These are phyloP conservation scores for Tichodroma muraria DNA, from an alignment of 2,113 vertebrate genomes.

Conservation along the genomic window DNA sequence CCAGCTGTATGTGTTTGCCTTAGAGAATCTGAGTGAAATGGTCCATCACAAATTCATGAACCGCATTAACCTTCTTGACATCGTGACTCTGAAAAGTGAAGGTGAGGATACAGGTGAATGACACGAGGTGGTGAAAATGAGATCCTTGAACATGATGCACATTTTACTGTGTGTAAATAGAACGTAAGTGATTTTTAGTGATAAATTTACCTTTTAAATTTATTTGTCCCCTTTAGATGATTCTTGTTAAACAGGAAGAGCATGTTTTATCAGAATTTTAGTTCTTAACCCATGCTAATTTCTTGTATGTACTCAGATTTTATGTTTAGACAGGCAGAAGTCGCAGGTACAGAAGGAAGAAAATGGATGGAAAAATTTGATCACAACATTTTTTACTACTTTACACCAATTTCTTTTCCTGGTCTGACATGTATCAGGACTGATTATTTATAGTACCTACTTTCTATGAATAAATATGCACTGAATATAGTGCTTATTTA, in stretches of 20 bases:
- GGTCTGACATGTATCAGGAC: neutral
- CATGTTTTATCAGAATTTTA: neutral
- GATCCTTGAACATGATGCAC: neutral
- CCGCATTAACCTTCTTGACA: conserved; percentile 23
- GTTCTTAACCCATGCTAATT: neutral
- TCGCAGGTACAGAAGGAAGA: neutral
- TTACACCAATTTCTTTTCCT: neutral
- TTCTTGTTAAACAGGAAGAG: neutral
- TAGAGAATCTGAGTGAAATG: neutral
- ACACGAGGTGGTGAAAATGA: neutral
- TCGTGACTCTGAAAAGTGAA: neutral
- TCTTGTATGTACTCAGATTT: neutral
- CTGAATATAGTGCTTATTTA: no score
- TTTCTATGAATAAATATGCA: conserved; percentile 25
- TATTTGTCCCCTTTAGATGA: neutral
- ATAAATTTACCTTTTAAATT: neutral
- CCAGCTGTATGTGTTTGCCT: neutral
- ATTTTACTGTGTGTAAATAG: neutral
- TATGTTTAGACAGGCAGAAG: neutral
- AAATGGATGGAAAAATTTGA: neutral
- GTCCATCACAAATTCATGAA: conserved; percentile 28
- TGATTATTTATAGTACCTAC: neutral
- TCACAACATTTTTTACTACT: neutral
- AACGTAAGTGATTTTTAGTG: neutral
- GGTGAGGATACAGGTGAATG: neutral